Evolutionary conservation across 2,797 vertebrate species (phyloP).

Genomic region (Aldrovandia affinis): DNA sequence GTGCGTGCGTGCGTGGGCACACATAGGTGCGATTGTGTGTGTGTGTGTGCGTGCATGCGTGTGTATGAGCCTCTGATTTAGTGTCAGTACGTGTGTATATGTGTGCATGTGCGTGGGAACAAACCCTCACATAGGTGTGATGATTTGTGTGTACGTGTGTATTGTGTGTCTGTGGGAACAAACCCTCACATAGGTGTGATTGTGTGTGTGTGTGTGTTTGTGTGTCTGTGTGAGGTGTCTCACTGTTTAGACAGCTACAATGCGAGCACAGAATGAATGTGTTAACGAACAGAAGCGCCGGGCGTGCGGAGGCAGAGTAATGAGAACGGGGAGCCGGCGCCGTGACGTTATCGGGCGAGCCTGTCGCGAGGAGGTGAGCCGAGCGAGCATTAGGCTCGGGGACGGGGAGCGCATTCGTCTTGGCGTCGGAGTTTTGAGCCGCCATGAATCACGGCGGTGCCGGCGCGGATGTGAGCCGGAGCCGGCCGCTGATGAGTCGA

Average conservation of each 20-base stretch:
- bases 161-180: too few species aligned
- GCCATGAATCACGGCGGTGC: slow-evolving; percentile 72
- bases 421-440: slow-evolving; percentile 61
- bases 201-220: slow-evolving; percentile 24
- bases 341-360: slow-evolving; percentile 47
- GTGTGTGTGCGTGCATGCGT: slow-evolving; percentile 40
- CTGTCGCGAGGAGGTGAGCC: slow-evolving; percentile 37
- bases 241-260: slow-evolving; percentile 41
- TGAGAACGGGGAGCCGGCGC: slow-evolving; percentile 17
- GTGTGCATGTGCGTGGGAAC: not conserved
- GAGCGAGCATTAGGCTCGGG: slow-evolving; percentile 21
- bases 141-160: slow-evolving; percentile 43
- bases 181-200: too few species aligned
- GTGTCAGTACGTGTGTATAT: not conserved
- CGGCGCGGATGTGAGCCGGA: slow-evolving; percentile 67
- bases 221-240: slow-evolving; percentile 47
- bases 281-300: slow-evolving; percentile 42
- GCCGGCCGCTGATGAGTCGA: slow-evolving; percentile 74
- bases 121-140: not conserved
- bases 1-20: slow-evolving; percentile 11
- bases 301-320: slow-evolving; percentile 13
- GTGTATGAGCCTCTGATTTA: not conserved
- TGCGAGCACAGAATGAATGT: slow-evolving; percentile 44
- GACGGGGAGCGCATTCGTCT: slow-evolving; percentile 28
- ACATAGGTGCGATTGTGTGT: slow-evolving; percentile 37